Conservation (phyloP, 2,797 vertebrate species). For the Clarias laeviceps region DNA sequence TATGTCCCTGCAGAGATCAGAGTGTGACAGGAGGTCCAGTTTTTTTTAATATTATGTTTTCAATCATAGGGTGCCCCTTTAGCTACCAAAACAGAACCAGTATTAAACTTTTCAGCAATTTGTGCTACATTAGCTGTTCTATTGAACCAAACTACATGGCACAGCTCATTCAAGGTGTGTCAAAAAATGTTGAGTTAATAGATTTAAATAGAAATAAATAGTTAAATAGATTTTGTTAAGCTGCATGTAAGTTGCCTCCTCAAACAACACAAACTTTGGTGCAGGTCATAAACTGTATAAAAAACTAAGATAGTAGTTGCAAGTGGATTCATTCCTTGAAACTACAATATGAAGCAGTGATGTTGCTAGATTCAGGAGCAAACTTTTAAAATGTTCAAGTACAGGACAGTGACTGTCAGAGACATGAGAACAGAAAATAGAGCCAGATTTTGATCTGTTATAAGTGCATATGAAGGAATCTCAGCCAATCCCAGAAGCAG, state of each 20-base stretch:
- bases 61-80: no score
- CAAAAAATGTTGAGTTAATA: not conserved
- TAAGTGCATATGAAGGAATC: conserved; percentile 32
- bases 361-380: conserved; percentile 20
- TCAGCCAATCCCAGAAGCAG: conserved; percentile 35
- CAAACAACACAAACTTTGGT: conserved; percentile 13
- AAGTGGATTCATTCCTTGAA: conserved; percentile 33
- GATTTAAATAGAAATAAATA: not conserved
- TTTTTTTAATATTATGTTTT: not conserved
- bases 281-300: not conserved
- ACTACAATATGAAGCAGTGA: conserved; percentile 23
- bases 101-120: no score
- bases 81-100: no score
- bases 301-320: conserved; percentile 31
- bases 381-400: conserved; percentile 48
- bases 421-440: conserved; percentile 36
- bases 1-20: conserved; percentile 73
- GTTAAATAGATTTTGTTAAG: not conserved
- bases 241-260: conserved; percentile 2
- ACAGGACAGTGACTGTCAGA: conserved; percentile 38
- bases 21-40: not conserved
- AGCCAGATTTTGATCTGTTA: conserved; percentile 38
- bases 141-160: no score
- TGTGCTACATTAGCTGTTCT: no score
- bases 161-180: not conserved